Conservation (phyloP, 2,113 vertebrate genomes). For the Crotalus tigris region DNA sequence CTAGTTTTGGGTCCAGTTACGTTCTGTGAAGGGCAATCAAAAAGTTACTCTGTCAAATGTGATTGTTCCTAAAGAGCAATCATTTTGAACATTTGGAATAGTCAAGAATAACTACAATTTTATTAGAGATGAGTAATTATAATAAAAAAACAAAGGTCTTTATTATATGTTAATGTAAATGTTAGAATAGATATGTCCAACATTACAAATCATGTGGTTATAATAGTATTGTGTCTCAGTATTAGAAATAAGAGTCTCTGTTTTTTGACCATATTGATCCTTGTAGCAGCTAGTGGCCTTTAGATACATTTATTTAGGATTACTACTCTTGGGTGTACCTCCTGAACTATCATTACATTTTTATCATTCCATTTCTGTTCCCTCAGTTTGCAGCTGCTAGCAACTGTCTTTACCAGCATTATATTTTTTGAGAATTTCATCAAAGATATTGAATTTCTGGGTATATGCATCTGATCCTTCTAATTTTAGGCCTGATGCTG, state of each 20-base stretch:
- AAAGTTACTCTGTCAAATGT: neutral
- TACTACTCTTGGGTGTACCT: neutral
- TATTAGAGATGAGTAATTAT: neutral
- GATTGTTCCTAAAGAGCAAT: neutral
- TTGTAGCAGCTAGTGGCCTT: neutral
- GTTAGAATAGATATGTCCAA: neutral
- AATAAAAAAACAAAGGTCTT: neutral
- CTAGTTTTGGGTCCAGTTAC: neutral
- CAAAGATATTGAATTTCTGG: neutral
- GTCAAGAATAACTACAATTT: neutral
- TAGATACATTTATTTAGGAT: neutral
- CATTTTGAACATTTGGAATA: neutral
- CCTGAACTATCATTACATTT: neutral
- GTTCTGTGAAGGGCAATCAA: neutral
- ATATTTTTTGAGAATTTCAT: neutral
- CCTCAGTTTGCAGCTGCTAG: neutral
- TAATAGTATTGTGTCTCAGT: neutral
- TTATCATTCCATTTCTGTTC: neutral
- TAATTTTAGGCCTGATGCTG: neutral
- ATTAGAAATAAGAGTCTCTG: neutral
- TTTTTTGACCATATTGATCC: neutral
- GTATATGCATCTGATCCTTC: neutral
- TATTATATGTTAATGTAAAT: neutral
- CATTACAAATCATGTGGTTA: neutral
- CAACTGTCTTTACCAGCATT: neutral